Conservation (phyloP, 2,113 vertebrate genomes). For the Conger conger region DNA sequence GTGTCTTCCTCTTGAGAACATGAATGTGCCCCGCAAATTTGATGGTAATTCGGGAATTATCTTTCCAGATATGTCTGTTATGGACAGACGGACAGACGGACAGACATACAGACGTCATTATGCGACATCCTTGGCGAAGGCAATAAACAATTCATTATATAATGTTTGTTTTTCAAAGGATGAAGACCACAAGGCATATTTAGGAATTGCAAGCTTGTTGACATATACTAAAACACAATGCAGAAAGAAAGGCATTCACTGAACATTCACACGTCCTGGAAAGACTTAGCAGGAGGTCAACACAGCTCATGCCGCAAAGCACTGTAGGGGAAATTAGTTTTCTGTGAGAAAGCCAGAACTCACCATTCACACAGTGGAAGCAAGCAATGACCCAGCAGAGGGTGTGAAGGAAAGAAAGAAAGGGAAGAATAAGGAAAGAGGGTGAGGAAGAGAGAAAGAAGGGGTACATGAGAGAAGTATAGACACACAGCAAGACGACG, state of each 20-base stretch:
- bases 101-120: too few relatives aligned
- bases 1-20: too few relatives aligned
- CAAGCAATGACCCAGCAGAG: constrained; percentile 87
- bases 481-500: constrained; percentile 77
- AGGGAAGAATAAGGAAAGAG: constrained; percentile 76
- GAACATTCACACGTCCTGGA: constrained; percentile 11
- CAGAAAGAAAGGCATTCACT: background rate
- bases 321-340: constrained; percentile 30
- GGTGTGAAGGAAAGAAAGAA: constrained; percentile 71
- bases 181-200: background rate
- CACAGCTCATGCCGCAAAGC: constrained; percentile 56
- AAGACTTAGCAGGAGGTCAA: constrained; percentile 27
- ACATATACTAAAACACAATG: background rate
- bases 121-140: too few relatives aligned
- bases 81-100: too few relatives aligned
- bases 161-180: background rate
- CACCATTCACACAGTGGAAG: constrained; percentile 94
- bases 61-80: too few relatives aligned
- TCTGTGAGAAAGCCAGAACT: constrained; percentile 69
- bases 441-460: constrained; percentile 71
- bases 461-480: constrained; percentile 66
- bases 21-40: too few relatives aligned
- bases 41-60: too few relatives aligned
- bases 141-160: background rate
- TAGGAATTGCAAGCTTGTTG: background rate